Evolutionary conservation across 2,113 vertebrate genomes (phyloP).

Genomic region (Carassius carassius): DNA sequence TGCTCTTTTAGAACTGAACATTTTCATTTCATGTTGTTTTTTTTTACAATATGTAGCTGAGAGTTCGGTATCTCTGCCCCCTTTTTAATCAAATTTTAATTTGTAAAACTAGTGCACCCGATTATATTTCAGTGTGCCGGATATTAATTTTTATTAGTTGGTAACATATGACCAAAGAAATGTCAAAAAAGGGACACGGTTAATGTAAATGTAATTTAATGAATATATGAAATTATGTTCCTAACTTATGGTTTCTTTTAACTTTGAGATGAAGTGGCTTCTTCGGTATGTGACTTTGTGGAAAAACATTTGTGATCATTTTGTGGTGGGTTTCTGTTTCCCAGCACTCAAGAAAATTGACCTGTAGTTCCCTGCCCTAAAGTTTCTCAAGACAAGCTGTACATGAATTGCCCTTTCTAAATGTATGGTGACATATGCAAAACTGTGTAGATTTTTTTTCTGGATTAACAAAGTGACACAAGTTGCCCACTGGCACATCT

Average conservation of each 20-base stretch:
- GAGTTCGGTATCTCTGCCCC: neutral
- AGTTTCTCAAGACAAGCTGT: neutral
- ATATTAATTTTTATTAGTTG: too few relatives aligned
- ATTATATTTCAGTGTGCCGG: neutral
- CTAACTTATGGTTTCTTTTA: neutral
- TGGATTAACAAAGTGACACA: neutral
- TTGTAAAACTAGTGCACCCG: neutral
- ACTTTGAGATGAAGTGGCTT: neutral
- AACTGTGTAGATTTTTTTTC: neutral
- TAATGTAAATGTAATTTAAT: neutral
- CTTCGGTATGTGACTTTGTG: neutral
- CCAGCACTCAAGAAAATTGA: neutral
- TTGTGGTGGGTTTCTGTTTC: neutral
- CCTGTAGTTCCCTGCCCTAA: neutral
- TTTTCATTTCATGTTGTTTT: neutral
- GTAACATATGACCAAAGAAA: neutral
- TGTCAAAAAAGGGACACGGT: neutral
- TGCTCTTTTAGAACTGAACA: neutral
- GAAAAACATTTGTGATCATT: neutral
- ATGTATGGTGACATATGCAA: neutral
- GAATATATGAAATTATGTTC: neutral
- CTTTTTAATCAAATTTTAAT: neutral
- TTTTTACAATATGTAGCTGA: neutral
- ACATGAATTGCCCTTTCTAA: neutral
- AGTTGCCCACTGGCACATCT: neutral